Evolutionary conservation across 2,113 vertebrate species (phyloP).

Genomic region (Grammomys surdaster): DNA sequence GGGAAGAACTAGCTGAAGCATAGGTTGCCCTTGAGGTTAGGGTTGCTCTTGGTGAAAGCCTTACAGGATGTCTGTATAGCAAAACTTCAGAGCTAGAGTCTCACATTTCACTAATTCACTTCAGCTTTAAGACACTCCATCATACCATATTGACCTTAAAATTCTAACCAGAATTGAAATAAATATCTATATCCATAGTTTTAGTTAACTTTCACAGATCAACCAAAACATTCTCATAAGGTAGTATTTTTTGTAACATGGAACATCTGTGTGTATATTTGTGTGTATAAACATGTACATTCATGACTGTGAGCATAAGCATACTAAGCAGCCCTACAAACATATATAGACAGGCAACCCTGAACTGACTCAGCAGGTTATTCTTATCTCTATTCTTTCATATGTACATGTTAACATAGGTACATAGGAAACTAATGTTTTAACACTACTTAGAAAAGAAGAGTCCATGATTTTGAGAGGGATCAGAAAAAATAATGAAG

Average conservation of each 20-base stretch:
- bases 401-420: too few relatives aligned
- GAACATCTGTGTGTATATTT: fast-evolving
- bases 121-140: not conserved
- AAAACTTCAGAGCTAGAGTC: not conserved
- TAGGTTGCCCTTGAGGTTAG: not conserved
- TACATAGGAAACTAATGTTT: too few relatives aligned
- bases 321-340: not conserved
- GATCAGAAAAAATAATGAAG: not conserved
- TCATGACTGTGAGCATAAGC: not conserved
- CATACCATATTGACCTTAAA: not conserved
- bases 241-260: not conserved
- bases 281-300: not conserved
- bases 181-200: not conserved
- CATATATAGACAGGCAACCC: not conserved
- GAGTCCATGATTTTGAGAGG: not conserved
- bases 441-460: not conserved
- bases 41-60: not conserved
- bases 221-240: not conserved
- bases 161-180: not conserved
- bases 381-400: not conserved
- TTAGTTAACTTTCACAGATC: slow-evolving; percentile 2
- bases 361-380: not conserved
- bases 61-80: not conserved
- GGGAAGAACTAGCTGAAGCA: not conserved
- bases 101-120: not conserved